Percentiles rank a stretch among this genome's conserved stretches.
Conservation (phyloP, 1,140 invertebrate genomes). For the Nephotettix cincticeps region DNA sequence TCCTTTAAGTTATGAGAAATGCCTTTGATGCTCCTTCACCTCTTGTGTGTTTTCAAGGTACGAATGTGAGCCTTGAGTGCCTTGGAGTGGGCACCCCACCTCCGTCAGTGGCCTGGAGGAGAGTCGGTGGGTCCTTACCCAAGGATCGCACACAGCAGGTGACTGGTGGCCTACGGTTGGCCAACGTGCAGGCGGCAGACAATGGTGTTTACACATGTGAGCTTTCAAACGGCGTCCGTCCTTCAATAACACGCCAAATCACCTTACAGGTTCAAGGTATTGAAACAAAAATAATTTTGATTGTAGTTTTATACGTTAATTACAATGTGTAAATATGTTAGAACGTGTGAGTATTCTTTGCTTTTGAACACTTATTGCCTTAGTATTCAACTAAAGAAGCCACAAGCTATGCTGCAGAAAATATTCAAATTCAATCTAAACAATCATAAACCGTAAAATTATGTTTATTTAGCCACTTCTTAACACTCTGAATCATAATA, state of each 20-base stretch:
- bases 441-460: no score
- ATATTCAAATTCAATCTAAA: no score
- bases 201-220: conserved; percentile 71
- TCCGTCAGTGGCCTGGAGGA: conserved; percentile 59
- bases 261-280: conserved; percentile 50
- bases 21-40: no score
- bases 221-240: conserved; percentile 49
- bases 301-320: no score
- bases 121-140: conserved; percentile 49
- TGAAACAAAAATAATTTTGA: not conserved
- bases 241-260: conserved; percentile 49
- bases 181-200: conserved; percentile 59
- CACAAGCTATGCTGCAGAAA: no score
- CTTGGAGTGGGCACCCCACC: conserved; percentile 58
- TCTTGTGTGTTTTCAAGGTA: conserved; percentile 48
- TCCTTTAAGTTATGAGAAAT: no score
- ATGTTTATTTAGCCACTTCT: no score
- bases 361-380: no score
- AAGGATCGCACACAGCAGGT: conserved; percentile 47
- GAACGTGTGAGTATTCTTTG: no score
- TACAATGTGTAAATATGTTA: no score
- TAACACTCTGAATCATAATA: no score
- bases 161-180: conserved; percentile 62
- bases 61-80: conserved; percentile 64
- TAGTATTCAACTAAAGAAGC: no score